Percentiles rank a stretch among this genome's conserved stretches.
These are phyloP conservation scores for Heteromormyrus szaboi DNA, from an alignment of 2,797 vertebrate genomes.

Conservation along the genomic window DNA sequence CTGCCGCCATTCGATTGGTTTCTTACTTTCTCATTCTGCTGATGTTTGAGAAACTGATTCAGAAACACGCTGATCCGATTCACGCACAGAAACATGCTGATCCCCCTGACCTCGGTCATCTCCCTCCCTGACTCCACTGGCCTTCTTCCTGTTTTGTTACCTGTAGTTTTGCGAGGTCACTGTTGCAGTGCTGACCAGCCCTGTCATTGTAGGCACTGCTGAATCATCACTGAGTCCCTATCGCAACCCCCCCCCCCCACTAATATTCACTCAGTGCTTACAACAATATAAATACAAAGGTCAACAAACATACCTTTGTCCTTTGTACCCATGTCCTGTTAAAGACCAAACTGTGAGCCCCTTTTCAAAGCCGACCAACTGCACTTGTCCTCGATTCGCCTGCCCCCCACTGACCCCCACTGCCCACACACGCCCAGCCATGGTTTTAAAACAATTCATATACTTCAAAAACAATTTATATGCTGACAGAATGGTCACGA, in stretches of 20 bases:
- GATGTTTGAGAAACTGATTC: not conserved
- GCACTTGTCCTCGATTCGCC: not conserved
- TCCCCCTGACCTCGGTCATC: not conserved
- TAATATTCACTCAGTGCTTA: not conserved
- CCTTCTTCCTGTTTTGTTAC: not conserved
- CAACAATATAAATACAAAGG: not conserved
- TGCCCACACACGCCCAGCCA: not conserved
- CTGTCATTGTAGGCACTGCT: not conserved
- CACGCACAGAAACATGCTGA: not conserved
- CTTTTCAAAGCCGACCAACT: not conserved
- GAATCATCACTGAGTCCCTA: not conserved
- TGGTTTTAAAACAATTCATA: not conserved
- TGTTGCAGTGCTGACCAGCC: not conserved
- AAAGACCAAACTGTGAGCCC: not conserved
- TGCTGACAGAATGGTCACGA: not conserved
- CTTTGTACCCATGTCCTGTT: not conserved
- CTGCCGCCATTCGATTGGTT: not conserved
- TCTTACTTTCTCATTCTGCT: not conserved
- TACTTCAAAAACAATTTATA: not conserved
- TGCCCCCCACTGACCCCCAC: not conserved
- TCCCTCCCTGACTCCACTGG: not conserved
- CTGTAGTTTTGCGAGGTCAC: not conserved
- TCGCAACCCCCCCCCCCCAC: not conserved
- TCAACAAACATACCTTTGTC: not conserved
- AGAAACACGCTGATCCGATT: not conserved